phyloP scores from a whole-genome alignment of 2,113 vertebrate genomes.

The Anoura caudifer region DNA sequence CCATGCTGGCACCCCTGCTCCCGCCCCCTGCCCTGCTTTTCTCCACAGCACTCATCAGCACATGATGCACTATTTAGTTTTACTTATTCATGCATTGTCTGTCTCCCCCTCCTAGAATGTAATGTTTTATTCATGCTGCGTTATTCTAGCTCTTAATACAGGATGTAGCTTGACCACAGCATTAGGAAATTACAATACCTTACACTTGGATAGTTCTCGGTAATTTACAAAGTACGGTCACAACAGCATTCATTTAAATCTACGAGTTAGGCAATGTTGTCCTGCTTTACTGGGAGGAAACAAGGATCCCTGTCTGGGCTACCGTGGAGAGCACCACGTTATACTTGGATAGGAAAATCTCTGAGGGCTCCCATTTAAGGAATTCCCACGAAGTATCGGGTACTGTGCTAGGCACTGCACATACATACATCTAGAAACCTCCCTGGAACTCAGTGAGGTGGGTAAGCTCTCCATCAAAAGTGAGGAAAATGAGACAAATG shows the following conservation, averaged over 20 bases:
- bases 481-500: background rate
- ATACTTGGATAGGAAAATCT: background rate
- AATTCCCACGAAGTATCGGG: background rate
- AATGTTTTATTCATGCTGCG: background rate
- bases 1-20: no score
- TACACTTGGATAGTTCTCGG: background rate
- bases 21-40: background rate
- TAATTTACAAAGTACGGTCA: background rate
- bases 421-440: background rate
- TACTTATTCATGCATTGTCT: background rate
- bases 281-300: background rate
- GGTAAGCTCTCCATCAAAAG: background rate
- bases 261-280: background rate
- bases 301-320: background rate
- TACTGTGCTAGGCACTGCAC: background rate
- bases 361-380: background rate
- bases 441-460: background rate
- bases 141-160: background rate
- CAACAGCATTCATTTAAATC: background rate
- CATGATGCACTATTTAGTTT: background rate
- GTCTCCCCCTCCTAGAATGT: background rate
- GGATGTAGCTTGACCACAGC: background rate
- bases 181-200: background rate
- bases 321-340: background rate
- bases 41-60: background rate